Evolutionary conservation across 2,888 invertebrate species (phyloP), one percentile per base, ranked within the genome.

Genomic region (Tuberolachnus salignus): DNA sequence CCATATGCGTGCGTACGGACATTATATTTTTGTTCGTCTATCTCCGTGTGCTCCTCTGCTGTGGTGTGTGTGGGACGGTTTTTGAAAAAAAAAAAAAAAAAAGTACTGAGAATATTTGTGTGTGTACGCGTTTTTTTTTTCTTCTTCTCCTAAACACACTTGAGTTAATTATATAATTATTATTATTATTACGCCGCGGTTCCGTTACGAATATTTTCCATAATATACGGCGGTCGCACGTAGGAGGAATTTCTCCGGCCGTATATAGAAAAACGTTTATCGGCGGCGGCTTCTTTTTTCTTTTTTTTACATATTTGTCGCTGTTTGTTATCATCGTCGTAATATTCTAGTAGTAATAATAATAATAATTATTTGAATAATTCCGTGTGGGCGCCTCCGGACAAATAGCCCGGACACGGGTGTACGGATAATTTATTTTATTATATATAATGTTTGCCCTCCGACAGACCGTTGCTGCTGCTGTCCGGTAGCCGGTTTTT

Each of bases 91-190:
- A 14, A 53, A 67, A 44, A 69, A 53, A 34, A 67, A 69, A 69
- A 34, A 3, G 42, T 16, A 11, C 16, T 16, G 53, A 55, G 19
- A 53, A n/a, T 23, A 64, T 64, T n/a, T 44, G 8, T 44, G 11
- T 44, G 66, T 26, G 64, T 23, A 26, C 3, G 14, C 2, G 44
- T 10, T 57, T 57, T 70, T 57, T 57, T 44, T 59, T n/a, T 72
- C 61, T 34, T 61, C 19, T 49, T n/a, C 3, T 26, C 26, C 26
- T 34, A 61, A 72, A 72, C 14, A 16, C 55, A n/a, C 44, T 70
- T 44, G 44, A 71, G 70, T 71, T 61, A 72, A 72, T 72, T 72
- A 72, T 59, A 71, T 16, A 34, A 64, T 64, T 46, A 70, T 70
- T 70, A 44, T 34, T 61, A n/a, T 34, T 61, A 49, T 66, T 16